Conservation (phyloP, 1,140 invertebrate genomes). For the Zelostemma sp. region DNA sequence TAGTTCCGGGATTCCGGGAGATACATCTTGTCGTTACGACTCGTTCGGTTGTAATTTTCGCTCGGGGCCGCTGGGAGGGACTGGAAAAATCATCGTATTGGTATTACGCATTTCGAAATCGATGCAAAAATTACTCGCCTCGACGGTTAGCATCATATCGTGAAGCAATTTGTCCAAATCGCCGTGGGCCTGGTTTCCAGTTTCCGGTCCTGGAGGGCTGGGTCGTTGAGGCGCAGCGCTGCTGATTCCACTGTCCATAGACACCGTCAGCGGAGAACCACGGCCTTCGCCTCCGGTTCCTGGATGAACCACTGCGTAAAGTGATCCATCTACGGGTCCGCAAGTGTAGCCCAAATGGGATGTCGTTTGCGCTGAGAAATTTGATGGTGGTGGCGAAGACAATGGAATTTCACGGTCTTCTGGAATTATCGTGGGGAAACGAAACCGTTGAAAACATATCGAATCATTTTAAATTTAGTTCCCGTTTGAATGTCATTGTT, state of each 20-base stretch:
- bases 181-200: constrained; percentile 67
- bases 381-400: constrained; percentile 61
- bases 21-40: constrained; percentile 61
- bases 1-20: constrained; percentile 60
- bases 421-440: too few species aligned
- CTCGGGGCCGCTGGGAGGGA: constrained; percentile 65
- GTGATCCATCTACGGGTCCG: constrained; percentile 88
- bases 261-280: constrained; percentile 80
- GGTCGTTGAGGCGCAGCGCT: constrained; percentile 71
- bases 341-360: constrained; percentile 75
- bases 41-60: constrained; percentile 54
- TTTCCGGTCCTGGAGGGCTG: constrained; percentile 62
- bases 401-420: constrained; percentile 65
- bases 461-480: too few species aligned
- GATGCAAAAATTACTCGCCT: constrained; percentile 70
- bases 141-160: constrained; percentile 86
- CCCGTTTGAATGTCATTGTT: too few species aligned
- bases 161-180: constrained; percentile 81
- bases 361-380: constrained; percentile 62
- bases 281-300: constrained; percentile 68
- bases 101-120: too few species aligned
- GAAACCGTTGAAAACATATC: too few species aligned
- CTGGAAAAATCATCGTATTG: too few species aligned
- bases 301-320: constrained; percentile 84
- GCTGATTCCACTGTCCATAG: constrained; percentile 88